Evolutionary conservation across 2,797 vertebrate species (phyloP), one percentile per base, ranked within the genome.

Genomic region (Bryconaethiops microstoma): DNA sequence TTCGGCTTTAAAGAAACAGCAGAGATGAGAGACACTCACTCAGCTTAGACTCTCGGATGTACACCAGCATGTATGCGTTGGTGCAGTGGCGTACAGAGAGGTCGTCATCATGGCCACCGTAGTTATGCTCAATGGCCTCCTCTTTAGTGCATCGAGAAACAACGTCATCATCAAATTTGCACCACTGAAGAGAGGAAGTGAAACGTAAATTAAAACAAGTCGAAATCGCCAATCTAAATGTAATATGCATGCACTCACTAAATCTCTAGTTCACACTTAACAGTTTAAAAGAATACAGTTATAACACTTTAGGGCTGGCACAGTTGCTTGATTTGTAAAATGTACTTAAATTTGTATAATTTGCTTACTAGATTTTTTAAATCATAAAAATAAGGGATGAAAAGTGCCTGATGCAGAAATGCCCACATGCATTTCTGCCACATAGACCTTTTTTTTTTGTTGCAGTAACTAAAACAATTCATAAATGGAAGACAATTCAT

Each of bases 121-220:
- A 99, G 91, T 99, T 99, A 93, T 99, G 97, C 74, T 99, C 98
- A 29, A 98, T 99, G 8, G 98, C 98, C 87, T 99, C 98, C 88
- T 99, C 98, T 87, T 99, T 99, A 48, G 98, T 99, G 91, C 98
- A 99, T 77, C 97, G 92, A 0, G 98, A 99, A 77, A 99, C 98
- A 0, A 99, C 97, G 0, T 99, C 97, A 0, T 99, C 98, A 0
- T 99, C 98, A 64, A 99, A 99, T 84, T 99, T 99, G 86, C 97
- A 99, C 98, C 98, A 99, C 98, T 99, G 80, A 19, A 76, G 77
- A 19, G 13, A 50, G 21, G 39, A 19, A 68, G n/a, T 4, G 9
- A 9, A 57, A 8, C 0, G 5, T 13, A 10, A 10, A 7, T 39
- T 57, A 19, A 19, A 54, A 21, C 14, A 29, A 48, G 13, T 10